Base-by-base conservation (phyloP, 2,888 invertebrate species). In the Drosophila demipolita region DNA sequence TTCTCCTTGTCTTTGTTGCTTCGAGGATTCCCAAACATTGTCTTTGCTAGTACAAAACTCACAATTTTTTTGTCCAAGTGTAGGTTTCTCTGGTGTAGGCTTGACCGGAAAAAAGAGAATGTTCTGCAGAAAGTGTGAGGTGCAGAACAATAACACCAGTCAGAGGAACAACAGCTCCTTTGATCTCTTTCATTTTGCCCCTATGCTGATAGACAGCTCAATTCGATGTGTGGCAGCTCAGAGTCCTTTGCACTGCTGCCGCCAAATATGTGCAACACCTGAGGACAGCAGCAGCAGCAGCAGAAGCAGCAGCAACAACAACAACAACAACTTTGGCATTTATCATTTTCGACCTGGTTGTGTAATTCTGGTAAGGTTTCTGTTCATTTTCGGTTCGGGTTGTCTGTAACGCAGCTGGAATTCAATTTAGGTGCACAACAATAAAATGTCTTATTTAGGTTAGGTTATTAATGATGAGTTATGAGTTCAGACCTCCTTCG, bases 391-490 rank as follows among this genome's bases (percentile, higher is more conserved):
- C 29, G 26, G 20, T 45, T 63, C 8, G 38, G 52, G 26, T 9
- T 42, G 38, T 48, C 73, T 49, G 73, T 75, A 53, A 72, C 76
- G 61, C 90, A 87, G 87, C 90, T 80, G 87, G 87, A 87, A 82
- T 90, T 87, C 90, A 90, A 87, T 87, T 87, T 82, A 75, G 76
- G 63, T 71, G 76, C 49, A 74, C 75, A 87, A 90, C 77, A 90
- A 90, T 88, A 89, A 89, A 89, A 88, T 80, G 78, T 87, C 83
- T 90, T 90, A 83, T 83, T 90, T 91, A 90, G 88, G 75, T 80
- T 83, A 74, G 78, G 79, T 89, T 89, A 90, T 90, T 88, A 89
- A 90, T 90, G 87, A 90, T 91, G 80, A 89, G 80, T 90, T 91
- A 91, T 84, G 90, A 82, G 78, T 87, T 82, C 85, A 70, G 83